A percentile compares a stretch with the other conserved stretches of the same genome.
Evolutionary conservation across 2,888 invertebrate species (phyloP).

Genomic region (Microplitis deprimator): DNA sequence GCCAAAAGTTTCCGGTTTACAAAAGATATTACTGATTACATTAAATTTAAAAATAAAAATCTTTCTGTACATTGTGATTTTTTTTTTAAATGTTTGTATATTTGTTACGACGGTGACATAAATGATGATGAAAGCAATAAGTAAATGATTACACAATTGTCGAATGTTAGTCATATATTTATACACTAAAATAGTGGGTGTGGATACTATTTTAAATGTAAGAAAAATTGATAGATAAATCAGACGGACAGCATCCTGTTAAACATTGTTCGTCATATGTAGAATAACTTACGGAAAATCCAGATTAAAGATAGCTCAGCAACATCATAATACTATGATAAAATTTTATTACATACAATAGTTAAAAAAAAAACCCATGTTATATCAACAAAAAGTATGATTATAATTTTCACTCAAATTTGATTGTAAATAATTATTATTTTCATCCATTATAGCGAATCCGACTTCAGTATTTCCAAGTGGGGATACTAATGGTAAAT

Average conservation of each 20-base stretch:
- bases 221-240: neutral
- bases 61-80: neutral
- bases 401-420: too few species aligned
- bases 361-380: neutral
- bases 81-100: neutral
- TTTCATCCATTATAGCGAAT: too few species aligned
- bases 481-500: too few species aligned
- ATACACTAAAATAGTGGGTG: slow-evolving; percentile 33
- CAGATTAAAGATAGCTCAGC: neutral
- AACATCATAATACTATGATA: neutral
- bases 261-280: slow-evolving; percentile 57
- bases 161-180: slow-evolving; percentile 30
- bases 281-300: slow-evolving; percentile 55
- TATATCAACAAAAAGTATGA: too few species aligned
- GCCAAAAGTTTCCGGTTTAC: neutral
- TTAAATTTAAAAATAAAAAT: neutral
- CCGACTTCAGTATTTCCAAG: too few species aligned
- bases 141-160: slow-evolving; percentile 38
- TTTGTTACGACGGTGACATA: neutral
- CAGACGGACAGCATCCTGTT: slow-evolving; percentile 59
- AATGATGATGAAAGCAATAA: slow-evolving; percentile 16
- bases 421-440: too few species aligned
- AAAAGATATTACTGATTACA: slow-evolving; percentile 19
- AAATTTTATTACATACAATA: neutral
- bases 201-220: slow-evolving; percentile 18